Conservation (phyloP, 2,888 invertebrate genomes). For the Athalia rosae region DNA sequence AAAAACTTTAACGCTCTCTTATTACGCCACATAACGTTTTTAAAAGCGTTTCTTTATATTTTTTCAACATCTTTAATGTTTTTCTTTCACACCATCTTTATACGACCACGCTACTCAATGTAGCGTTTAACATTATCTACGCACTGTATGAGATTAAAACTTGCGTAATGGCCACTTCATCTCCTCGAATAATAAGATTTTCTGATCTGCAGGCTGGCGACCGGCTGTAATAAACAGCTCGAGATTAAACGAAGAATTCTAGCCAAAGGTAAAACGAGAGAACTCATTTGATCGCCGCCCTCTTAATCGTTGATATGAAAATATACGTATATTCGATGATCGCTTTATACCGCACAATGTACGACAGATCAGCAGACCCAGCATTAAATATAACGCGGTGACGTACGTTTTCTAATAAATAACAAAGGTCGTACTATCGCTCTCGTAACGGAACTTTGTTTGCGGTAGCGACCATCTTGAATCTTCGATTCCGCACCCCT, state of each 20-base stretch:
- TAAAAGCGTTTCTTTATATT: slow-evolving; percentile 34
- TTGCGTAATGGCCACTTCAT: slow-evolving; percentile 47
- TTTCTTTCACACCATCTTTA: slow-evolving; percentile 33
- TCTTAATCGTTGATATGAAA: too few relatives aligned
- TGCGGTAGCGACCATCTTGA: slow-evolving; percentile 23
- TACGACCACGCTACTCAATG: slow-evolving; percentile 43
- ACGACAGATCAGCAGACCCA: too few relatives aligned
- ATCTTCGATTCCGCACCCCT: slow-evolving; percentile 32
- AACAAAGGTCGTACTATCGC: not conserved
- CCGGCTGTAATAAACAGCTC: too few relatives aligned
- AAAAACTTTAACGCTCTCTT: slow-evolving; percentile 36
- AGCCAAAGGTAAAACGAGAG: too few relatives aligned
- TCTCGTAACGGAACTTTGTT: slow-evolving; percentile 24
- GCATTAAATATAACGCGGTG: too few relatives aligned
- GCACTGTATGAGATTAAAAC: slow-evolving; percentile 44
- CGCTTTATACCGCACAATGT: too few relatives aligned
- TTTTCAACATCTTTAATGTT: slow-evolving; percentile 45
- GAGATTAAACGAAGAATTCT: too few relatives aligned
- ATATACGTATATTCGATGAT: too few relatives aligned
- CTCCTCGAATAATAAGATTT: slow-evolving; percentile 34
- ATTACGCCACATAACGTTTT: slow-evolving; percentile 8
- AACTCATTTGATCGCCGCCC: too few relatives aligned
- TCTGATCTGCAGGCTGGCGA: not conserved
- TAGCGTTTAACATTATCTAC: slow-evolving; percentile 47
- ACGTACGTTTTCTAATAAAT: too few relatives aligned